Percentiles rank a stretch among this genome's conserved stretches.
Conservation (phyloP, 2,113 vertebrate genomes). For the Cyprinodon variegatus region DNA sequence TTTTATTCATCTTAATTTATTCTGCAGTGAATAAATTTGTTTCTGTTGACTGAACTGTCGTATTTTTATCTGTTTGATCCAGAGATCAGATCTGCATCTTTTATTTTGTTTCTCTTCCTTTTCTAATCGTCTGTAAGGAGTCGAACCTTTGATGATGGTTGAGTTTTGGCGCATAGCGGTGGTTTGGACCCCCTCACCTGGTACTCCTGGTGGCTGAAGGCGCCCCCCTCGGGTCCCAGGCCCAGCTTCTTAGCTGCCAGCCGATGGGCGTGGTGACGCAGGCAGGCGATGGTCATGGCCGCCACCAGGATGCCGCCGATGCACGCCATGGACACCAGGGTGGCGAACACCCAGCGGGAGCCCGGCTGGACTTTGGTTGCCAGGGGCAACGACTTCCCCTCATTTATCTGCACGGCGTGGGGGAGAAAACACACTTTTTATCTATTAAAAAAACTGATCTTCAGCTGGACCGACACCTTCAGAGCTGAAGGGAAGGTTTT, state of each 20-base stretch:
- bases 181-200: conserved; percentile 81
- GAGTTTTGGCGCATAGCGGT: not conserved
- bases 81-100: not conserved
- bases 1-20: too few species aligned
- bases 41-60: not conserved
- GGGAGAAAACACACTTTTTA: not conserved
- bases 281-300: conserved; percentile 83
- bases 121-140: too few species aligned
- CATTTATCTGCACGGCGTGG: conserved; percentile 69
- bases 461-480: not conserved
- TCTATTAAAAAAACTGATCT: not conserved
- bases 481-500: not conserved
- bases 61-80: not conserved
- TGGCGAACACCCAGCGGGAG: conserved; percentile 86
- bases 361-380: conserved; percentile 71
- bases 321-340: conserved; percentile 87
- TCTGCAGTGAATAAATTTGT: too few species aligned
- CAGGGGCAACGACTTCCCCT: conserved; percentile 75
- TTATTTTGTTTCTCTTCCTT: too few species aligned
- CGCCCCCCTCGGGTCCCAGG: conserved; percentile 88
- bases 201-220: conserved; percentile 91
- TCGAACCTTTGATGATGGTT: too few species aligned
- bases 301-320: conserved; percentile 87
- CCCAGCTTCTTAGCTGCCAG: conserved; percentile 90
- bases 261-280: conserved; percentile 87